A percentile compares a stretch with the other conserved stretches of the same genome.
Conservation (phyloP, 2,113 vertebrate genomes). For the Anhinga anhinga region DNA sequence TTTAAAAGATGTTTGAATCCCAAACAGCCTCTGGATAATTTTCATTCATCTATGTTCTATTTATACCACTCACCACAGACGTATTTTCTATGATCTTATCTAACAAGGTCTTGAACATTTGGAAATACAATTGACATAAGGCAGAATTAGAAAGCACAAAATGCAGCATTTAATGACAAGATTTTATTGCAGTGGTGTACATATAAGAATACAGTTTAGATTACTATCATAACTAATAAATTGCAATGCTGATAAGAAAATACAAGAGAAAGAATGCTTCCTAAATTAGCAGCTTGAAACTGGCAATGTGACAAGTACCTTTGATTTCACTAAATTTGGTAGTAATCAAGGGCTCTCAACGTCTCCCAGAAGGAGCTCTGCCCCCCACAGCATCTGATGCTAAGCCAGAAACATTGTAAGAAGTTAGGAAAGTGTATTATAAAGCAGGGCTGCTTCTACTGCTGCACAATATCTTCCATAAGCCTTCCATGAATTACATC, state of each 20-base stretch:
- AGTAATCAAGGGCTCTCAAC: not conserved
- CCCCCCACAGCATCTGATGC: not conserved
- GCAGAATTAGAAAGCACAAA: not conserved
- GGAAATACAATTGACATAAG: not conserved
- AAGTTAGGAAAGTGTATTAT: not conserved
- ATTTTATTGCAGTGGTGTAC: not conserved
- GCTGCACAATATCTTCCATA: not conserved
- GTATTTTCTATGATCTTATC: not conserved
- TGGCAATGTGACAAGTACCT: not conserved
- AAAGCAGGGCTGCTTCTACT: not conserved
- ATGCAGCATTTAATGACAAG: not conserved
- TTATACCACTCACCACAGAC: not conserved
- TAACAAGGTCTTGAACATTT: not conserved
- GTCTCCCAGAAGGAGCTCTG: not conserved
- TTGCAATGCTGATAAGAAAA: not conserved
- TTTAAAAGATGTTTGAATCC: not conserved
- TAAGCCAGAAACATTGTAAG: not conserved
- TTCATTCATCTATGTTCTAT: not conserved
- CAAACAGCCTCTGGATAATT: not conserved
- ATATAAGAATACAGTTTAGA: not conserved
- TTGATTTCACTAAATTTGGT: not conserved
- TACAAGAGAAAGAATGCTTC: not conserved
- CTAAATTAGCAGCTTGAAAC: not conserved
- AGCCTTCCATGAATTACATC: constrained; percentile 4
- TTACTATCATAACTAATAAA: not conserved